Conservation (phyloP, 1,140 invertebrate genomes). For the Psix sp. region DNA sequence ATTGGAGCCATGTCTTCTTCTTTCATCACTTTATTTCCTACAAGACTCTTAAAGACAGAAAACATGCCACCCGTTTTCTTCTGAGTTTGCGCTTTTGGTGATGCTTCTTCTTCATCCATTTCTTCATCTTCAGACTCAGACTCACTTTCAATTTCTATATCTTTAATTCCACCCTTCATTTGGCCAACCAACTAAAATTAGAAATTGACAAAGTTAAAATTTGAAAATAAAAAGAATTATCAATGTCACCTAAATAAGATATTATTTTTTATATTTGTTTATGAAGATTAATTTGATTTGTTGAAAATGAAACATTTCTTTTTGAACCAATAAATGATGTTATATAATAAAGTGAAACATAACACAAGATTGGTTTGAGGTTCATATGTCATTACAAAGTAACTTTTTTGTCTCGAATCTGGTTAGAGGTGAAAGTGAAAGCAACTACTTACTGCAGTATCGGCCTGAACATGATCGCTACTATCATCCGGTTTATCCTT, state of each 20-base stretch:
- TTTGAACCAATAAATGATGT: no score
- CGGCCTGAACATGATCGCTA: slow-evolving; percentile 78
- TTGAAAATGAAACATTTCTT: no score
- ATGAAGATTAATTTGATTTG: no score
- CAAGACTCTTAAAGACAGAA: slow-evolving; percentile 90
- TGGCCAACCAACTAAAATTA: slow-evolving; percentile 84
- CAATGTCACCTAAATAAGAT: no score
- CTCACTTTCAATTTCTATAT: slow-evolving; percentile 79
- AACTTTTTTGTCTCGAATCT: not conserved
- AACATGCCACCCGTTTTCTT: slow-evolving; percentile 82
- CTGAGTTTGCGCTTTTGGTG: slow-evolving; percentile 63
- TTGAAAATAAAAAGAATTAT: no score
- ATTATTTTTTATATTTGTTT: no score
- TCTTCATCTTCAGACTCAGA: slow-evolving; percentile 72
- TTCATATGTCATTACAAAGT: no score
- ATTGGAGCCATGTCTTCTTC: slow-evolving; percentile 87
- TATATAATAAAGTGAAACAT: no score
- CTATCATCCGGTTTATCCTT: slow-evolving; percentile 84
- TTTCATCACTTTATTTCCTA: slow-evolving; percentile 89
- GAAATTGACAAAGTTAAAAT: not conserved
- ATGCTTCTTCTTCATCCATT: slow-evolving; percentile 65
- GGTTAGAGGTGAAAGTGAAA: slow-evolving; percentile 34
- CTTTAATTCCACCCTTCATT: slow-evolving; percentile 87
- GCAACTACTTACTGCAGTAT: slow-evolving; percentile 80
- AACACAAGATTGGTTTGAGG: no score